Evolutionary conservation across 2,113 vertebrate genomes (phyloP).

Genomic region (Scomber colias): DNA sequence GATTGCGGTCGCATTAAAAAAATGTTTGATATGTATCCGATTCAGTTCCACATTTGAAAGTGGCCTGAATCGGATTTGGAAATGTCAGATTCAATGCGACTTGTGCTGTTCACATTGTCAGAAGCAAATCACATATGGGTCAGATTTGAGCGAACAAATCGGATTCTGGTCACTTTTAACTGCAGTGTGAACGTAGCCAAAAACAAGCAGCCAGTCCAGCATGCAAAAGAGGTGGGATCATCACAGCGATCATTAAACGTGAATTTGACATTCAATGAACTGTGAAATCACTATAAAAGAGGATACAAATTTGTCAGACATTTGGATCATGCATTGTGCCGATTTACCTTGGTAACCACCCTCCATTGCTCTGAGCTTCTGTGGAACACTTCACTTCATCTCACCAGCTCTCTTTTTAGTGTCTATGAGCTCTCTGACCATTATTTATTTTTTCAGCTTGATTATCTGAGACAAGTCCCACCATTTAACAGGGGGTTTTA

Average conservation of each 20-base stretch:
- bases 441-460: slow-evolving; percentile 1
- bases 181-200: no score
- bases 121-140: no score
- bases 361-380: background rate
- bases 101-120: no score
- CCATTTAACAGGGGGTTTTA: background rate
- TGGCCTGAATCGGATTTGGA: no score
- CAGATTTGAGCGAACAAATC: no score
- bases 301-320: background rate
- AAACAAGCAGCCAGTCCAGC: no score
- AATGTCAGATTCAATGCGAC: no score
- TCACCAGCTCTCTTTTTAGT: background rate
- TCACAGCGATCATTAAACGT: background rate
- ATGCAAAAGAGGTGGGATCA: no score
- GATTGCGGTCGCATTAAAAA: no score
- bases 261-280: background rate
- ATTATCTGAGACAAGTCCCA: slow-evolving; percentile 3
- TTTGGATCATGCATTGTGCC: background rate
- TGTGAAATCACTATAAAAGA: slow-evolving; percentile 9
- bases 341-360: background rate
- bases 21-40: no score
- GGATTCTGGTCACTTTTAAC: no score
- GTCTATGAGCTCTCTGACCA: background rate
- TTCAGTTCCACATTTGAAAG: no score
- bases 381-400: background rate